Base-by-base conservation (phyloP, 37 sponge, comb jelly and placozoan genomes). In the Theonella swinhoei region DNA sequence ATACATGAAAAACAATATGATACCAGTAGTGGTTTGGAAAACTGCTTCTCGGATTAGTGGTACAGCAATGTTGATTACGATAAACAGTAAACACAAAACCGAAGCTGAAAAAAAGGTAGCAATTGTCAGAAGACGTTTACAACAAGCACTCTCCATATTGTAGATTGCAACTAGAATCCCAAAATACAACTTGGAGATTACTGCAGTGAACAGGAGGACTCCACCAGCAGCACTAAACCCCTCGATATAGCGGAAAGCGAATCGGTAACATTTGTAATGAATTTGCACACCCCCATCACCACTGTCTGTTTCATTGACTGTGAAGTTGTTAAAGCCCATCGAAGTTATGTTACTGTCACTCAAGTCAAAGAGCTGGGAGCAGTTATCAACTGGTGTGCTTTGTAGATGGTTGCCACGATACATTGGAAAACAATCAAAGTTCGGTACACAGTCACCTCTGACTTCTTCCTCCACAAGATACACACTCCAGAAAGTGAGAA, bases 161-260 rank as follows among this genome's bases (percentile, higher is more conserved):
- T n/a, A n/a, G 70, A 65, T 65, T 24, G 66, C 19, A 23, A 65
- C 66, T 4, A 65, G 30, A 7, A 65, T 7, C 5, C 29, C 11
- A 20, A 65, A 65, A 26, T 65, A 65, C 5, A 65, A n/a, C 66
- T 65, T 65, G 11, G 66, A 65, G 30, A 65, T 23, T 11, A 65
- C 29, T 29, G 66, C 66, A 5, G 66, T 65, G 19, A 26, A 23
- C 5, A 26, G 5, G 29, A 65, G 66, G 66, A 65, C 19, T 24
- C 66, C 66, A 7, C 66, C 66, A 29, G 66, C 30, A 65, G 54
- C 39, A 42, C 54, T 47, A 20, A 64, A 68, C 33, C 9, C 80
- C 31, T 68, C 66, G 66, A 28, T 58, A 22, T 29, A 38, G 23
- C 54, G 25, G 40, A 68, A 68, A 35, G 42, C 42, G 58, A 43